Percentiles rank a stretch among this genome's conserved stretches.
Evolutionary conservation across 2,113 vertebrate genomes (phyloP).

Genomic region (Ranitomeya variabilis): DNA sequence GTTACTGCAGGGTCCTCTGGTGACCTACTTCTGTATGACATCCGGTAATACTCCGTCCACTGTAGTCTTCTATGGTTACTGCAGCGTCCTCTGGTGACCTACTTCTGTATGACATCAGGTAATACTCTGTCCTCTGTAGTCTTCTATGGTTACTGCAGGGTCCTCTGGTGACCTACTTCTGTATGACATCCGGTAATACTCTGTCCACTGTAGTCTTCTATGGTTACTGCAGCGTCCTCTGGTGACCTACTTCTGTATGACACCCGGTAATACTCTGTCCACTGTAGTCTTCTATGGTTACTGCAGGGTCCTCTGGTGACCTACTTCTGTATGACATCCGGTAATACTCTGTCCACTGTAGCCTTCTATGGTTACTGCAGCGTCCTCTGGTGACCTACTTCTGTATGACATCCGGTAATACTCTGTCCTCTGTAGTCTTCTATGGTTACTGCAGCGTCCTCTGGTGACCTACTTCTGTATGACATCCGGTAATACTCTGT

Average conservation of each 20-base stretch:
- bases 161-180: neutral
- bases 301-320: neutral
- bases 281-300: neutral
- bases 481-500: neutral
- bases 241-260: neutral
- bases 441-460: neutral
- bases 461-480: neutral
- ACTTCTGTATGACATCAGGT: neutral
- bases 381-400: neutral
- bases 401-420: neutral
- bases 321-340: neutral
- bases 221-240: neutral
- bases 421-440: neutral
- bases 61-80: neutral
- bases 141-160: neutral
- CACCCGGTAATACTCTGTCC: neutral
- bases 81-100: neutral
- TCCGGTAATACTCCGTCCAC: neutral
- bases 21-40: neutral
- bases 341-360: neutral
- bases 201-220: neutral
- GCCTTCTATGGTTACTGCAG: neutral
- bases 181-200: neutral
- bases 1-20: neutral
- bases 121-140: neutral